These are phyloP conservation scores for Hippopotamus amphibius DNA, from an alignment of 2,113 vertebrate species.

Conservation along the genomic window DNA sequence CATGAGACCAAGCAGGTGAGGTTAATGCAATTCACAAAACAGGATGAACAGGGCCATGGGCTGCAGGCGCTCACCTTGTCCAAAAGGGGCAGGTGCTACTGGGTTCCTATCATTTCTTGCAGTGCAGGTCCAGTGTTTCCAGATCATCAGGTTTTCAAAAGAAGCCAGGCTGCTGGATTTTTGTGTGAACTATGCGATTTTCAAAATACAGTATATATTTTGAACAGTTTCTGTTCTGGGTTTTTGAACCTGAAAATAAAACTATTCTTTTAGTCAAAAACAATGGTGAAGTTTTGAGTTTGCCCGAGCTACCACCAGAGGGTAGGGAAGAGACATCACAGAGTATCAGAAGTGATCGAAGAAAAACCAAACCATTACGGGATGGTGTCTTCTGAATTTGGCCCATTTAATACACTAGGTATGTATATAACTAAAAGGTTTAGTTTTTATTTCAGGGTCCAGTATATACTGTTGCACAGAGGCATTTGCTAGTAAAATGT, in stretches of 20 bases:
- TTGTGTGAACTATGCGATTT: background rate
- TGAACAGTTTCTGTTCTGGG: background rate
- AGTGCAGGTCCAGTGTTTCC: background rate
- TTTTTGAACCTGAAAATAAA: background rate
- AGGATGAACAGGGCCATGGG: accelerated
- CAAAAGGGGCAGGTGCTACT: background rate
- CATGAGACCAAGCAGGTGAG: background rate
- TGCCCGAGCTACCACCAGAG: background rate
- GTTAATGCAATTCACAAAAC: background rate
- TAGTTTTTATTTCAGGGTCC: background rate
- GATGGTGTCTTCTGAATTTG: background rate
- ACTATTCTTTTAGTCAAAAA: background rate
- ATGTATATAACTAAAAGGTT: background rate
- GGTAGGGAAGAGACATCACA: background rate
- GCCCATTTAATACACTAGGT: no score
- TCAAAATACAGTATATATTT: background rate
- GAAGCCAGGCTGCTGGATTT: background rate
- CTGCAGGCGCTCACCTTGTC: background rate
- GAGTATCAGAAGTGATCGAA: no score
- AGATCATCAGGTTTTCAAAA: background rate
- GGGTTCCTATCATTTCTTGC: accelerated
- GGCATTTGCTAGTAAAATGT: background rate
- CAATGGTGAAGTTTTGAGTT: background rate
- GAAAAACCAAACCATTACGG: background rate
- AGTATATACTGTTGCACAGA: background rate